Conservation (phyloP, 2,113 vertebrate species). For the Tautogolabrus adspersus region DNA sequence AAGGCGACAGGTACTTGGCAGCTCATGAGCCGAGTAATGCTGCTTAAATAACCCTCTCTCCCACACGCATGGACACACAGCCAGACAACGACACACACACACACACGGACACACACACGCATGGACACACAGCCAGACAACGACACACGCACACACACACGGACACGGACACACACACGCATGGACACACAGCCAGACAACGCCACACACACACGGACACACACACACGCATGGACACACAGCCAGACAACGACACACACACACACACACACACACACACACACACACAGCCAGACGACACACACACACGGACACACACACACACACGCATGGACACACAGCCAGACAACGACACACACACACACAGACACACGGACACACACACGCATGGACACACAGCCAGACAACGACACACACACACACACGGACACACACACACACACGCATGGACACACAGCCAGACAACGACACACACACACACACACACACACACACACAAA, state of each 20-base stretch:
- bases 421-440: neutral
- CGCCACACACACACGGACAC: neutral
- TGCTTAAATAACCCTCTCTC: conserved; percentile 55
- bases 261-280: neutral
- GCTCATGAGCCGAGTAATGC: conserved; percentile 52
- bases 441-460: conserved; percentile 18
- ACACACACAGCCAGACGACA: too few relatives aligned
- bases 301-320: neutral
- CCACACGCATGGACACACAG: conserved; percentile 45
- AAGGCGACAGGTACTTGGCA: conserved; percentile 78
- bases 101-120: neutral
- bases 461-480: neutral
- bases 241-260: neutral
- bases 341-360: conserved; percentile 7
- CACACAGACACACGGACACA: conserved; percentile 3
- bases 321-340: conserved; percentile 47
- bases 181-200: conserved; percentile 17
- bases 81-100: conserved; percentile 18
- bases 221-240: neutral
- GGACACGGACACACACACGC: conserved; percentile 22
- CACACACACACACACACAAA: neutral
- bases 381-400: neutral
- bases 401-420: too few relatives aligned
- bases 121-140: neutral
- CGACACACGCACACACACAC: too few relatives aligned